Evolutionary conservation across 2,888 invertebrate species (phyloP), one percentile per base, ranked within the genome.

Genomic region (Automeris io): DNA sequence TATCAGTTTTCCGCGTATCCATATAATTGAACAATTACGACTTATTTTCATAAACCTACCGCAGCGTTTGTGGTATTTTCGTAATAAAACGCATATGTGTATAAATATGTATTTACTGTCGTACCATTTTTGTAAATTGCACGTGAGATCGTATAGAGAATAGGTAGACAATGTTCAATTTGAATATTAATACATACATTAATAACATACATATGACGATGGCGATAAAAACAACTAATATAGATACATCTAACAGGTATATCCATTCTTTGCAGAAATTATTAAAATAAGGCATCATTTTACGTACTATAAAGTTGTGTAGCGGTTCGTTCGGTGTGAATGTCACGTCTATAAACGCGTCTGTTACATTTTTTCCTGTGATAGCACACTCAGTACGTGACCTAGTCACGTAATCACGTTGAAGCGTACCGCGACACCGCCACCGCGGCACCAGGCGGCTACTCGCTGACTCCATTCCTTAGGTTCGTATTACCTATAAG

Each of bases 321-420:
- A 43, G 40, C 40, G 33, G 35, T 29, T 6, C 6, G 26, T 13
- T 29, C 4, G n/a, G 8, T 16, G 29, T 29, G 16, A 29, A 16
- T 29, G 16, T 29, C 16, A 29, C 29, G 29, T 29, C 16, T 16
- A 29, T 9, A 8, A 13, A 11, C 22, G 22, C 18, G 13, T 19
- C 21, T 21, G 54, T 61, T 46, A 54, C 46, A 58, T 61, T 62
- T 62, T 65, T 57, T 53, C 53, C 57, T 49, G 53, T 54, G 63
- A 69, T 70, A 70, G 64, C 60, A 68, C 51, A 47, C 43, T 46
- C 47, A 53, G 55, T 74, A 81, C 81, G 83, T 82, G 82, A 68
- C 60, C 66, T 74, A 65, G 73, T 76, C 79, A 74, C 72, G 73
- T 75, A 76, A 67, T 59, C 56, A 51, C 47, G 55, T 55, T 53